Evolutionary conservation across 2,113 vertebrate genomes (phyloP).

Genomic region (Mandrillus leucophaeus): DNA sequence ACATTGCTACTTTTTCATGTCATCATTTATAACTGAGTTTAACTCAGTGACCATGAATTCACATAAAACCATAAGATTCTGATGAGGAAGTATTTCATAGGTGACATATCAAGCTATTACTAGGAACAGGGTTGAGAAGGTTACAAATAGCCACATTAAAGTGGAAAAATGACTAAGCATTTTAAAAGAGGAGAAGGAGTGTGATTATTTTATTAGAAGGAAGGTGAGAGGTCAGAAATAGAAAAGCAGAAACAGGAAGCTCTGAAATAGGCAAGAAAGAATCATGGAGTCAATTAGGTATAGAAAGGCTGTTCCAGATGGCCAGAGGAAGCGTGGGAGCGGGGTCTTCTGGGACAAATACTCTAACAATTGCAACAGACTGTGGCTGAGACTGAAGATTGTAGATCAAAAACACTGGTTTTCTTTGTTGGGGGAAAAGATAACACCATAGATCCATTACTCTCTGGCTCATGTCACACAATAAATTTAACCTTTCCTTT

Average conservation of each 20-base stretch:
- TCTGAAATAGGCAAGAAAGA: constrained; percentile 61
- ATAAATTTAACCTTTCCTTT: neutral
- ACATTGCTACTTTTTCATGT: constrained; percentile 46
- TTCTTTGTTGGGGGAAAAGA: neutral
- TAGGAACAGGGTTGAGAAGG: constrained; percentile 47
- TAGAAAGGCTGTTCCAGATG: constrained; percentile 14
- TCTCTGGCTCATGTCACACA: neutral
- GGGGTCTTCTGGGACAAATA: neutral
- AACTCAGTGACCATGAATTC: constrained; percentile 66
- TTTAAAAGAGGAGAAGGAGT: constrained; percentile 61
- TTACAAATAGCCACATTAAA: constrained; percentile 57
- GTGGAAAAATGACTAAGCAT: constrained; percentile 12
- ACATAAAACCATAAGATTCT: constrained; percentile 68
- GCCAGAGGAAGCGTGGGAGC: neutral
- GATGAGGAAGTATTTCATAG: constrained; percentile 56
- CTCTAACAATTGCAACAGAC: neutral
- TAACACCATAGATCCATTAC: neutral
- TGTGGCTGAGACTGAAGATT: neutral
- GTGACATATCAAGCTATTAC: constrained; percentile 55
- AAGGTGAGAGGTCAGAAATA: constrained; percentile 72
- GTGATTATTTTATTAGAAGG: constrained; percentile 77
- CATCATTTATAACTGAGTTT: constrained; percentile 59
- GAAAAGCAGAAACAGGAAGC: constrained; percentile 59
- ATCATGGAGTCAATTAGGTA: constrained; percentile 16
- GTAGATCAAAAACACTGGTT: constrained; percentile 59